These are phyloP conservation scores for Triplophysa tibetana DNA, from an alignment of 2,113 vertebrate genomes.

Conservation along the genomic window DNA sequence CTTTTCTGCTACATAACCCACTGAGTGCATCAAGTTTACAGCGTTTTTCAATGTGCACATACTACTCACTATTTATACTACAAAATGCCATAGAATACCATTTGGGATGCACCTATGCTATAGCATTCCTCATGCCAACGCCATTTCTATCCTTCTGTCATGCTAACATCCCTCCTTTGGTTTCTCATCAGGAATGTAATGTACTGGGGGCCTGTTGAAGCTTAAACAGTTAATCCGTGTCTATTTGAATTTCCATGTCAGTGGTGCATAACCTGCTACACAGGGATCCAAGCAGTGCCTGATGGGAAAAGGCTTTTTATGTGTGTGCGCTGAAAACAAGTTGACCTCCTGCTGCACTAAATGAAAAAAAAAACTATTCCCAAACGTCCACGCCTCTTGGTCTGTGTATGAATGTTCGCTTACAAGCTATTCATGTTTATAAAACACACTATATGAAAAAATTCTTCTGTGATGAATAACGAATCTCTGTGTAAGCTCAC, in stretches of 20 bases:
- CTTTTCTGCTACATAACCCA: no score
- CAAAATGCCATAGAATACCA: no score
- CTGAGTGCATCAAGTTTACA: no score
- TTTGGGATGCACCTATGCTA: no score
- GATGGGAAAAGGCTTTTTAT: background rate
- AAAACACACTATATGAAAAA: background rate
- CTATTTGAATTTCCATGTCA: constrained; percentile 34
- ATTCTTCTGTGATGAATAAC: background rate
- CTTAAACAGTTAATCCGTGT: constrained; percentile 30
- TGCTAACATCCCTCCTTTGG: background rate
- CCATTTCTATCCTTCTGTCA: constrained; percentile 16
- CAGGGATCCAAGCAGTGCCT: constrained; percentile 8
- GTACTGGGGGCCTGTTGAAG: constrained; percentile 4
- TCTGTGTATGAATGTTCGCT: background rate
- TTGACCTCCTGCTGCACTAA: constrained; percentile 24
- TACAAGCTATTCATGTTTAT: constrained; percentile 11
- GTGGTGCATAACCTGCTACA: constrained; percentile 5
- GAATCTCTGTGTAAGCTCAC: background rate
- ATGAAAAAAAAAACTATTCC: constrained; percentile 18
- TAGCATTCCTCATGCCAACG: background rate
- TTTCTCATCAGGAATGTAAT: constrained; percentile 32
- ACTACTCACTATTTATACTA: no score
- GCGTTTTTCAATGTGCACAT: no score
- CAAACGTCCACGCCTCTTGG: background rate
- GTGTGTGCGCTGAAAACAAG: constrained; percentile 8